A percentile compares a stretch with the other conserved stretches of the same genome.
Conservation (phyloP, 2,888 invertebrate genomes). For the Dicycla oo region DNA sequence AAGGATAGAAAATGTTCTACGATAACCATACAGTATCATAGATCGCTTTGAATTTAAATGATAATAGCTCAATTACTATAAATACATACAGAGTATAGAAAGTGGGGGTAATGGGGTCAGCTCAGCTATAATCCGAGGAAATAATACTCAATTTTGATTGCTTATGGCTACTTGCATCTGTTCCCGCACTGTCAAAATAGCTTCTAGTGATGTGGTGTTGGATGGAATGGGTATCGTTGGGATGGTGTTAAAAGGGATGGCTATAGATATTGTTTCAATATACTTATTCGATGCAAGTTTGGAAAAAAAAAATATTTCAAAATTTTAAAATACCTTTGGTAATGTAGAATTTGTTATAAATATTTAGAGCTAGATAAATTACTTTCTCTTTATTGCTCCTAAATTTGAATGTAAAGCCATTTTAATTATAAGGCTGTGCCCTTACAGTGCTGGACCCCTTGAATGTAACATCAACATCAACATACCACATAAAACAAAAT, state of each 20-base stretch:
- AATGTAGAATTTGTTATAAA: no score
- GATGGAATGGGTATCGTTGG: constrained; percentile 35
- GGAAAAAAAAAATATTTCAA: no score
- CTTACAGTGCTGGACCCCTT: no score
- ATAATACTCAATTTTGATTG: constrained; percentile 68
- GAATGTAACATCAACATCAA: no score
- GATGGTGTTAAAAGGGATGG: neutral
- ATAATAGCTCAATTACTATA: constrained; percentile 38
- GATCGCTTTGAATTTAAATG: constrained; percentile 61
- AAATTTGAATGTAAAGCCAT: no score
- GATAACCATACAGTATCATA: constrained; percentile 44
- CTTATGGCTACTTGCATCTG: constrained; percentile 63
- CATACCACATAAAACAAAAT: no score
- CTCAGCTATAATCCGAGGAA: constrained; percentile 47
- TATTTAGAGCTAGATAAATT: no score
- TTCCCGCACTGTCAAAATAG: constrained; percentile 43
- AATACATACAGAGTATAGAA: constrained; percentile 39
- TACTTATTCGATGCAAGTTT: neutral
- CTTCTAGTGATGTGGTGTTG: constrained; percentile 51
- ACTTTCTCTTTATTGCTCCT: no score
- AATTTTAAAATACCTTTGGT: no score
- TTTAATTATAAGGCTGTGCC: no score
- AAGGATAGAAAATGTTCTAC: constrained; percentile 18
- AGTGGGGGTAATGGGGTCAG: constrained; percentile 50
- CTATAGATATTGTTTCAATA: neutral